Conservation (phyloP, 2,113 vertebrate genomes). For the Saguinus imperator region DNA sequence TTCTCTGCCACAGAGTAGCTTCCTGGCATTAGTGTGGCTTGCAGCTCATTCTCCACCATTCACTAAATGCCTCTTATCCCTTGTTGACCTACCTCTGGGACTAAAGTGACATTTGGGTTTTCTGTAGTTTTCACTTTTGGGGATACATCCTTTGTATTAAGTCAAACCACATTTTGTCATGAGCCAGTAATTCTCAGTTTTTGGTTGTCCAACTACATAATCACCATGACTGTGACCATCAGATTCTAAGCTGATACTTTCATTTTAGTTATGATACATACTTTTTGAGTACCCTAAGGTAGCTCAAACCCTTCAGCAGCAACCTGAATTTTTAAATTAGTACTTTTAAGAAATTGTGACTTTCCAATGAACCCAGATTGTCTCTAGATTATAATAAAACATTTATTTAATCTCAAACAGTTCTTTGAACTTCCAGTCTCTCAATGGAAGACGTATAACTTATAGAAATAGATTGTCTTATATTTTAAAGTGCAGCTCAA, state of each 20-base stretch:
- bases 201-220: slow-evolving; percentile 19
- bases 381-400: not conserved
- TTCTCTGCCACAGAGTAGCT: not conserved
- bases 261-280: not conserved
- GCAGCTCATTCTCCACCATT: not conserved
- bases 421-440: slow-evolving; percentile 22
- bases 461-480: not conserved
- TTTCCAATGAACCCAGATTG: not conserved
- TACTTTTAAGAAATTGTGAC: slow-evolving; percentile 23
- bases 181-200: not conserved
- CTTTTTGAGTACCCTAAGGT: not conserved
- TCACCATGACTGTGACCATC: not conserved
- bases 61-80: not conserved
- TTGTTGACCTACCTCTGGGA: not conserved
- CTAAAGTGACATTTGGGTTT: not conserved
- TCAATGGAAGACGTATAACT: not conserved
- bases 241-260: slow-evolving; percentile 14
- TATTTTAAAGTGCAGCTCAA: slow-evolving; percentile 25
- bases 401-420: slow-evolving; percentile 2
- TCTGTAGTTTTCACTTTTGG: not conserved
- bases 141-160: not conserved
- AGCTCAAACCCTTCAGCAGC: slow-evolving; percentile 17
- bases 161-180: not conserved
- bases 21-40: not conserved
- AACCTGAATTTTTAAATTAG: slow-evolving; percentile 7